phyloP scores from a whole-genome alignment of 2,113 vertebrate species.

The Muntiacus reevesi region DNA sequence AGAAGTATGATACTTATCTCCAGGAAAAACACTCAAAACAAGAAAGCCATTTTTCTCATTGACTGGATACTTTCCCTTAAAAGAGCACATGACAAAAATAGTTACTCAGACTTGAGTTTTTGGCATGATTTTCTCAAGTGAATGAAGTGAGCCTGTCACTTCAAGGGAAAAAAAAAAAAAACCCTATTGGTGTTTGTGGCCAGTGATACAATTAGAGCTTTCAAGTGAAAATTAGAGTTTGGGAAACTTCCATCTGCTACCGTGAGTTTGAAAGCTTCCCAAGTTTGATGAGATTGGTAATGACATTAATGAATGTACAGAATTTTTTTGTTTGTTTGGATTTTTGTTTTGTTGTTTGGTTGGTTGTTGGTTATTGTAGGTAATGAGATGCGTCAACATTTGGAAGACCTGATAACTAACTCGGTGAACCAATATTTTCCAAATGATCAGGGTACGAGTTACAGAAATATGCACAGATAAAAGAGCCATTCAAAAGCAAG shows the following conservation, averaged over 20 bases:
- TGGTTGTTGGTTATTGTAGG: not conserved
- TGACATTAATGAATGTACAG: not conserved
- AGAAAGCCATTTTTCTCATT: not conserved
- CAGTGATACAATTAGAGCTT: conserved; percentile 7
- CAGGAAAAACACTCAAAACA: not conserved
- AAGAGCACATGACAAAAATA: not conserved
- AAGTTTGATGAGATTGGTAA: not conserved
- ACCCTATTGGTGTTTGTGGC: not conserved
- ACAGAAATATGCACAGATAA: no score
- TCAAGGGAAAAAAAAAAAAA: not conserved
- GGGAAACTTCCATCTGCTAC: not conserved
- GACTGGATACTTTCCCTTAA: not conserved
- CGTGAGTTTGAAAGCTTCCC: not conserved
- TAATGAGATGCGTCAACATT: no score
- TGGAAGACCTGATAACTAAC: no score
- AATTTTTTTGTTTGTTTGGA: not conserved
- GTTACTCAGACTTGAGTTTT: not conserved
- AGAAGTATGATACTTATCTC: not conserved
- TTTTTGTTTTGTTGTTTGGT: not conserved
- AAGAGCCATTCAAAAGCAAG: no score
- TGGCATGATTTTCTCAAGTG: not conserved
- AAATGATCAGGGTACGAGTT: no score
- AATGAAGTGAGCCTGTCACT: not conserved
- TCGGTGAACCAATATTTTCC: no score
- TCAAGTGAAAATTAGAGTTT: not conserved